Conservation (phyloP, 2,888 invertebrate species). For the Litoditis marina region DNA sequence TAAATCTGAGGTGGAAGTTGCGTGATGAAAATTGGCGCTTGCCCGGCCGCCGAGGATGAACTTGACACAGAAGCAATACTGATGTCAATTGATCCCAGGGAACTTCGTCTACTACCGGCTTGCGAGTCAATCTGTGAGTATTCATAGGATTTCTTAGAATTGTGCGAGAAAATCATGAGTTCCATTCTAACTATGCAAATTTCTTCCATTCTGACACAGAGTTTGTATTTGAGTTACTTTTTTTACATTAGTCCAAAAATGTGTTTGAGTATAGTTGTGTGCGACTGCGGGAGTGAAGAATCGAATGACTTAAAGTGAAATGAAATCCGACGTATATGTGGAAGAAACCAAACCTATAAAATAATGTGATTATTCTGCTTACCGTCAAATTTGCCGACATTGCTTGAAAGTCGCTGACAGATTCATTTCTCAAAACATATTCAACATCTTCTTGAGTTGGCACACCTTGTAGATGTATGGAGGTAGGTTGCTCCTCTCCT, state of each 20-base stretch:
- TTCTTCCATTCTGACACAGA: background rate
- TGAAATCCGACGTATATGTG: no score
- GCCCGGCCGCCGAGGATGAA: conserved; percentile 22
- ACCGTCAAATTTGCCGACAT: conserved; percentile 5
- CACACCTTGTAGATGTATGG: conserved; percentile 13
- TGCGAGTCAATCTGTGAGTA: conserved; percentile 5
- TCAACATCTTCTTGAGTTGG: conserved; percentile 16
- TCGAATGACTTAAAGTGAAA: no score
- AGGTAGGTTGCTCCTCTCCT: conserved; percentile 1
- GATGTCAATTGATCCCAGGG: conserved; percentile 13
- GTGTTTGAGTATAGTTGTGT: background rate
- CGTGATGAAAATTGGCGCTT: conserved; percentile 20
- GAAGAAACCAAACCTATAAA: background rate
- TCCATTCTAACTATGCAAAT: no score
- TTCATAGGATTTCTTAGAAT: no score
- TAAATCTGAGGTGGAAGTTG: conserved; percentile 23
- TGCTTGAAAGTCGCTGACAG: background rate
- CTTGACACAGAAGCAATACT: conserved; percentile 20
- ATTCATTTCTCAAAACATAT: conserved; percentile 4
- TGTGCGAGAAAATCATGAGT: no score
- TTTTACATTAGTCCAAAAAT: background rate
- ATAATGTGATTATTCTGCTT: background rate
- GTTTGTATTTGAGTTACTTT: background rate
- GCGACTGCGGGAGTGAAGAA: no score
- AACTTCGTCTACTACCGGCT: conserved; percentile 6